Conservation (phyloP, 2,888 invertebrate species). For the Cephus nigrinus region DNA sequence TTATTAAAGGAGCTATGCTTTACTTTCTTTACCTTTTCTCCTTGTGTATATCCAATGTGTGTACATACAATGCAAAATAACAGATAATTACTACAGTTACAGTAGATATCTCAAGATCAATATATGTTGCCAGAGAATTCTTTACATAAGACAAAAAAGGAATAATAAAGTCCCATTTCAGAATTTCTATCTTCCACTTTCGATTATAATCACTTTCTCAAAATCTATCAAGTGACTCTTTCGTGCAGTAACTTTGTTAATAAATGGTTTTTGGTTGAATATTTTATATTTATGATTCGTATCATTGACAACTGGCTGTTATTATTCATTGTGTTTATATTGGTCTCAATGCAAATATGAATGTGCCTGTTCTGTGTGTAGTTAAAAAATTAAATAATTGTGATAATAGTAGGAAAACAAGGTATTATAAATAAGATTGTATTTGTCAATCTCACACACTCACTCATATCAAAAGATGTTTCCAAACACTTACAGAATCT, state of each 20-base stretch:
- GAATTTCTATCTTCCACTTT: background rate
- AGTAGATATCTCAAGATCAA: no score
- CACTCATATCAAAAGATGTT: slow-evolving; percentile 46
- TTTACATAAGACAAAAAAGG: background rate
- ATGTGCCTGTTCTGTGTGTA: background rate
- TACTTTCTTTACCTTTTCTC: background rate
- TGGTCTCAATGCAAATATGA: background rate
- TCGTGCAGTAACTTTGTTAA: background rate
- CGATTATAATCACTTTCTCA: background rate
- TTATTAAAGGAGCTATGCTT: background rate
- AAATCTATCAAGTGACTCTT: background rate
- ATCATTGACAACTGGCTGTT: background rate
- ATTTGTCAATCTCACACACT: slow-evolving; percentile 34
- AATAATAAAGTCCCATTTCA: background rate
- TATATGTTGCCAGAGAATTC: no score
- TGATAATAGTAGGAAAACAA: background rate
- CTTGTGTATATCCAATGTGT: background rate
- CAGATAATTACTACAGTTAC: no score
- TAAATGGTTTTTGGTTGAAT: background rate
- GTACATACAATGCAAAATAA: background rate
- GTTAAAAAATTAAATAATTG: background rate
- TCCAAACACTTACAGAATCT: slow-evolving; percentile 31
- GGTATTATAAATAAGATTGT: slow-evolving; percentile 24
- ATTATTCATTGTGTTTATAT: background rate
- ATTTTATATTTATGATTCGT: background rate